Percentiles rank a stretch among this genome's conserved stretches.
These are phyloP conservation scores for Athripsodes cinereus DNA, from an alignment of 2,888 invertebrate genomes.

Conservation along the genomic window DNA sequence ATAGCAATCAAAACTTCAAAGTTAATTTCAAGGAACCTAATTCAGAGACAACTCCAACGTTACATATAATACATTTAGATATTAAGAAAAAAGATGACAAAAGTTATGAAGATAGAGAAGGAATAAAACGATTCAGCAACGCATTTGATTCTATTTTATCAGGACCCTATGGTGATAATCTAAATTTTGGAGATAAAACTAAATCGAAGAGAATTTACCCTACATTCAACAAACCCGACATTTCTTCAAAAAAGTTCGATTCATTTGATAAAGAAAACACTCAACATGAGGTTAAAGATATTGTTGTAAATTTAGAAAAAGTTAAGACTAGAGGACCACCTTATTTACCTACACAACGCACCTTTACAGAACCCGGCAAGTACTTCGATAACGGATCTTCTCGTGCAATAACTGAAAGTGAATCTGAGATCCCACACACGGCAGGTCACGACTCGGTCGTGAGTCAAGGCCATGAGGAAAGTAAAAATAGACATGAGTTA, in stretches of 20 bases:
- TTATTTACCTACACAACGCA: no score
- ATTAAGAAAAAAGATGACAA: neutral
- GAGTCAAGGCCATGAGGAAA: constrained; percentile 14
- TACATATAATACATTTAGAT: constrained; percentile 7
- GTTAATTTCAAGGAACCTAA: constrained; percentile 5
- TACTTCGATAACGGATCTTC: constrained; percentile 4
- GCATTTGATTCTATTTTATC: constrained; percentile 19
- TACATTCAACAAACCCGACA: neutral
- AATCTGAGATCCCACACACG: neutral
- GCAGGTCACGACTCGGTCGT: constrained; percentile 12
- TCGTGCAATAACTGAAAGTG: constrained; percentile 5
- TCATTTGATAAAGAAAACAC: neutral
- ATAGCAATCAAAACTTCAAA: constrained; percentile 5
- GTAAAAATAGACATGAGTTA: constrained; percentile 6
- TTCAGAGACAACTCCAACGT: neutral
- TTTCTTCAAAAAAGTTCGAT: neutral
- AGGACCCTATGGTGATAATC: neutral
- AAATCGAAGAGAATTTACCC: constrained; percentile 12
- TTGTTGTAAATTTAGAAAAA: constrained; percentile 4
- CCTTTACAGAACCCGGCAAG: constrained; percentile 5
- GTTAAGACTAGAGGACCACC: neutral
- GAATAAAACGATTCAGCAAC: constrained; percentile 10
- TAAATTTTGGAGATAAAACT: neutral
- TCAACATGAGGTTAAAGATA: neutral
- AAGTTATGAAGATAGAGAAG: neutral